Evolutionary conservation across 2,797 vertebrate species (phyloP), one percentile per base, ranked within the genome.

Genomic region (Tangara arthus): DNA sequence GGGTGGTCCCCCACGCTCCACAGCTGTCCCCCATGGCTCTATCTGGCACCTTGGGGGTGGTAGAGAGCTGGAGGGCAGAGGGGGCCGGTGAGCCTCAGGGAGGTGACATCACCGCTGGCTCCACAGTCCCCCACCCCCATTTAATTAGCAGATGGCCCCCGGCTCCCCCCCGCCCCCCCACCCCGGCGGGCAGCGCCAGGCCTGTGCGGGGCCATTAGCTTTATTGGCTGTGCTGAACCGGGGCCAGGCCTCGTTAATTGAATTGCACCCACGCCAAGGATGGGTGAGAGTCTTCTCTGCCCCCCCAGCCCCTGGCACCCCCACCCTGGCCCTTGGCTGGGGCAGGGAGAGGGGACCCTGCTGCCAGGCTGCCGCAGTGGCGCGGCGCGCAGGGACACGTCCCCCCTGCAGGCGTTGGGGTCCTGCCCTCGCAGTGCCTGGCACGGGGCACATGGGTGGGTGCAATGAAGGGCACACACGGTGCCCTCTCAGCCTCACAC

Each of bases 201-300:
- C 87, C 93, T 95, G 94, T 94, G 90, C 82, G 0, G 87, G 93
- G 92, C 95, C 94, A 95, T 95, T 95, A 95, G 93, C 96, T 91
- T 95, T 95, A 95, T 95, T 94, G 85, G 76, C 92, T 85, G 88
- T 0, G 6, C 92, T 93, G 93, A 95, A 87, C 32, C 7, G 44
- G 60, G 64, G 94, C 96, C 94, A 96, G 94, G 57, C 90, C 82
- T 83, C 64, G 3, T 87, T 96, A 95, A 96, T 95, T 96, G 93
- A 95, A 95, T 96, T 95, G 94, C 89, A 72, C 84, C 89, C 66
- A 1, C 89, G 32, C 91, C 93, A 95, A 95, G 91, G 91, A 79
- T 87, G 0, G 68, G 64, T 35, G 0, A 44, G 63, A 21, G 1
- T 30, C 66, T 86, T 87, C 26, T 50, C n/a, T n/a, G 18, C 34